Conservation (phyloP, 2,113 vertebrate species). For the Conger conger region DNA sequence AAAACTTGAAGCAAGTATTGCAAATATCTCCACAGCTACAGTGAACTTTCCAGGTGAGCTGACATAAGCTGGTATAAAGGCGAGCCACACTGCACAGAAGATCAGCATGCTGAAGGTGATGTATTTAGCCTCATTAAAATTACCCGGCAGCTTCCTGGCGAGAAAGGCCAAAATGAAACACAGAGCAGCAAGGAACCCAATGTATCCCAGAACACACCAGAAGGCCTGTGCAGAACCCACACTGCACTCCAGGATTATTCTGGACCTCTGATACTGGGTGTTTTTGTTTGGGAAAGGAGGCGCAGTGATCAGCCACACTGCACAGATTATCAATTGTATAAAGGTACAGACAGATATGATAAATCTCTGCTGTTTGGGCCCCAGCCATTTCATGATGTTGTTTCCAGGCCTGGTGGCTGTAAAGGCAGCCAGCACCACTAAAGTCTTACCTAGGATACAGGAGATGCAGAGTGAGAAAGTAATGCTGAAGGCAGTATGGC, state of each 20-base stretch:
- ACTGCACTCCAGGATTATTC: constrained; percentile 51
- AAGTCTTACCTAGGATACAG: constrained; percentile 48
- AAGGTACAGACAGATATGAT: constrained; percentile 41
- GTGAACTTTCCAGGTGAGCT: constrained; percentile 65
- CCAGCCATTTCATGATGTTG: constrained; percentile 47
- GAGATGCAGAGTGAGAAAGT: constrained; percentile 50
- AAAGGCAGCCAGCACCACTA: constrained; percentile 53
- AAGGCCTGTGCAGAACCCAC: constrained; percentile 49
- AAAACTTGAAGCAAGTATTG: constrained; percentile 68
- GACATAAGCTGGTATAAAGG: constrained; percentile 49
- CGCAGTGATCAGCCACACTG: constrained; percentile 40
- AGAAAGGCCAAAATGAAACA: constrained; percentile 53
- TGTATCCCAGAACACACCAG: constrained; percentile 49
- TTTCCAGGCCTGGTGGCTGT: constrained; percentile 46
- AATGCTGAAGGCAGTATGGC: constrained; percentile 47
- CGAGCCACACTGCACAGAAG: constrained; percentile 54
- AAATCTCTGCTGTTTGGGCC: constrained; percentile 44
- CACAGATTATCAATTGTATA: constrained; percentile 45
- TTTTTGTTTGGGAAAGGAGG: constrained; percentile 50
- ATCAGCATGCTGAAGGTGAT: constrained; percentile 56
- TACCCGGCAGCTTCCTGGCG: constrained; percentile 44
- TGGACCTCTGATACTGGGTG: constrained; percentile 39
- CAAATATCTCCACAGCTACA: constrained; percentile 69
- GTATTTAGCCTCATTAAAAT: constrained; percentile 51
- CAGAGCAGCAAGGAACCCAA: constrained; percentile 41